Evolutionary conservation across 2,888 invertebrate species (phyloP).

Genomic region (Cephus nigrinus): DNA sequence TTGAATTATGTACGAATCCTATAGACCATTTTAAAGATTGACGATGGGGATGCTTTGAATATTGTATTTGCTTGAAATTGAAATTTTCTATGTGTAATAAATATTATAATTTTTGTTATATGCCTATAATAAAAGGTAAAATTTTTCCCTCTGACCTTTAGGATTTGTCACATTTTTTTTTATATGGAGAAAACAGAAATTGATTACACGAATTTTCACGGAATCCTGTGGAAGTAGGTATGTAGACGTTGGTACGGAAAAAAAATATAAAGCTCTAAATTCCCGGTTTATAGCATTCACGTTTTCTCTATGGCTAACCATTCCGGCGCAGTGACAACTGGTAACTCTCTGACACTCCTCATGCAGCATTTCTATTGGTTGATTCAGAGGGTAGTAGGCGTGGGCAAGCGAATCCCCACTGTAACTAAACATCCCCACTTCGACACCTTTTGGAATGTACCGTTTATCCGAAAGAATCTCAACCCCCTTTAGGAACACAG

Average conservation of each 20-base stretch:
- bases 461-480: slow-evolving; percentile 44
- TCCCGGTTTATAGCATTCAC: slow-evolving; percentile 33
- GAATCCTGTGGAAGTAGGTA: not conserved
- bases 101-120: not conserved
- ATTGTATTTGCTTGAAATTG: not conserved
- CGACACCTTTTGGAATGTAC: slow-evolving; percentile 39
- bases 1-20: not conserved
- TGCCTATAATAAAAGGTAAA: not conserved
- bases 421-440: slow-evolving; percentile 32
- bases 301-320: slow-evolving; percentile 23
- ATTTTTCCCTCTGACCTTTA: not conserved
- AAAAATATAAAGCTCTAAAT: slow-evolving; percentile 37
- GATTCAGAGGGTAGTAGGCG: slow-evolving; percentile 48
- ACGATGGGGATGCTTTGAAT: not conserved
- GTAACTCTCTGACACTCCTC: slow-evolving; percentile 42
- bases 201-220: not conserved
- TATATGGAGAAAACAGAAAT: not conserved
- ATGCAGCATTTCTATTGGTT: slow-evolving; percentile 37
- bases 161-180: no score
- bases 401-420: slow-evolving; percentile 43
- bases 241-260: not conserved
- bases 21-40: not conserved
- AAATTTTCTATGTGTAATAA: not conserved
- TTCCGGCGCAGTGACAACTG: slow-evolving; percentile 41
- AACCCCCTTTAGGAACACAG: not conserved